These are phyloP conservation scores for Recurvirostra avosetta DNA, from an alignment of 2,113 vertebrate species.

Conservation along the genomic window DNA sequence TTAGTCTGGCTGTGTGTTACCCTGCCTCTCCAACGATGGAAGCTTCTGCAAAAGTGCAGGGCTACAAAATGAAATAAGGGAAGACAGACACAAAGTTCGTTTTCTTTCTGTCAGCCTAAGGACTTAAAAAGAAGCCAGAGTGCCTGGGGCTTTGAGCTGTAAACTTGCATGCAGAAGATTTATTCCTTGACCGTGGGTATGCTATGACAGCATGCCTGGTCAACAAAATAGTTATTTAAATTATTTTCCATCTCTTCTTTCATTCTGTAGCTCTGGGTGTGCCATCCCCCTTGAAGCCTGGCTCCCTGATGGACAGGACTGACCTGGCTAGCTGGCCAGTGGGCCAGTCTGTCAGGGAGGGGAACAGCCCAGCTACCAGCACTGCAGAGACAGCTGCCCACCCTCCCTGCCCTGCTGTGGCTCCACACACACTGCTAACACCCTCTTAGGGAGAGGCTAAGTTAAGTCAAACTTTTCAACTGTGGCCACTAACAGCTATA, in stretches of 20 bases:
- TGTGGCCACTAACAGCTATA: neutral
- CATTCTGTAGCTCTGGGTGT: neutral
- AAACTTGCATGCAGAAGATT: neutral
- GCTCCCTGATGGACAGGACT: neutral
- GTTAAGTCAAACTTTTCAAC: neutral
- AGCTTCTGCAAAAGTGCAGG: neutral
- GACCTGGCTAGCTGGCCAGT: neutral
- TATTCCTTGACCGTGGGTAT: neutral
- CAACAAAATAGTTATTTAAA: neutral
- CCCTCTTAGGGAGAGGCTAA: neutral
- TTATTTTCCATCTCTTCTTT: neutral
- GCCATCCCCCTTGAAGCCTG: neutral
- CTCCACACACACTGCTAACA: neutral
- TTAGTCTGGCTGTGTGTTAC: neutral
- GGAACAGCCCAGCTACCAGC: neutral
- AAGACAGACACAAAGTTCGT: neutral
- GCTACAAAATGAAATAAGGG: neutral
- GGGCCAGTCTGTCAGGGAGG: neutral
- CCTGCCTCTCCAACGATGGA: neutral
- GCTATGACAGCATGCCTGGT: neutral
- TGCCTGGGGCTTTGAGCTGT: neutral
- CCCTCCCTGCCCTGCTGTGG: neutral
- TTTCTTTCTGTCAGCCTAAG: neutral
- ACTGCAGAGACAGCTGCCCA: neutral
- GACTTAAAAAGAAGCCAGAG: neutral